Evolutionary conservation across 2,797 vertebrate genomes (phyloP), one percentile per base, ranked within the genome.

Genomic region (Sebastes reedi): DNA sequence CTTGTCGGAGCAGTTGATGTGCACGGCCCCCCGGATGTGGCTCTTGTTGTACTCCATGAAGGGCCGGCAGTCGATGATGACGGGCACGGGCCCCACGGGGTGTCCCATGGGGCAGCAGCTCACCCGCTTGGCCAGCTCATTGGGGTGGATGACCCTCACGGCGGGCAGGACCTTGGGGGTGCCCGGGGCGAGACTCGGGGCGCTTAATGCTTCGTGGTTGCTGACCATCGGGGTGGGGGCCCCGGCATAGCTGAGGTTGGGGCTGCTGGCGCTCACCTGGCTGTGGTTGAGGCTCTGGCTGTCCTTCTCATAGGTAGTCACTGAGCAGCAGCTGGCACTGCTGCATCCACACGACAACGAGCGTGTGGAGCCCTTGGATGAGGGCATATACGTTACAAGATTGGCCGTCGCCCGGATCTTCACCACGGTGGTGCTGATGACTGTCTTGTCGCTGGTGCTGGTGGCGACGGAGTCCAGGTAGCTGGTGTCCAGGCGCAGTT

Each of bases 261-360:
- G 75, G 92, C 96, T 94, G 80, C 96, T 95, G 90, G 96, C 96
- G 55, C 97, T 96, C 85, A 97, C 97, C 95, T 96, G 97, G 92
- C 96, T 95, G 86, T 95, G 97, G 94, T 94, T 94, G 83, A 95
- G 97, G 95, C 95, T 94, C 89, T 91, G 94, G 89, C 87, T 92
- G 96, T 98, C 98, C 94, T 97, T 99, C 95, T 98, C 98, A 94
- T 99, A 99, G 34, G 97, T 97, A 95, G 97, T 97, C 96, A 99
- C 97, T 93, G 97, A 97, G 96, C 99, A 99, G 94, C 99, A 99
- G 96, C 97, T 99, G 94, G 97, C 96, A 94, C 97, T 98, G 97
- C 97, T 99, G 96, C 99, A 99, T 95, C 99, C 98, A 96, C 98
- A 99, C 97, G 97, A 99, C 96, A 99, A 96, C 75, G 98, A 98